A percentile compares a stretch with the other conserved stretches of the same genome.
Evolutionary conservation across 92 coral and sea anemone genomes (phyloP).

Genomic region (Porites lobata): DNA sequence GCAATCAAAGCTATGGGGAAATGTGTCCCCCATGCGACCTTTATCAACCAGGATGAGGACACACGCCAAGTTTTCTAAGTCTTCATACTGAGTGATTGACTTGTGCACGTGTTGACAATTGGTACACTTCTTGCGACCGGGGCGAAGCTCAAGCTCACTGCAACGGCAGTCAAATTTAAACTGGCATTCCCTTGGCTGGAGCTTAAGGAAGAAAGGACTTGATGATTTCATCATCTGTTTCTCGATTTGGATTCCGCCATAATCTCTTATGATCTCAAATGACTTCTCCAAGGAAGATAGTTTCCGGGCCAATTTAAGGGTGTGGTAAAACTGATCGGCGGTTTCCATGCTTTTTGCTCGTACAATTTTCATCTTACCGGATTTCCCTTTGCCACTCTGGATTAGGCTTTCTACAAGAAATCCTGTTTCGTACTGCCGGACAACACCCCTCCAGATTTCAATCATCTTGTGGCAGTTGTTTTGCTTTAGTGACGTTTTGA

Average conservation of each 20-base stretch:
- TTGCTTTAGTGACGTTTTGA: background rate
- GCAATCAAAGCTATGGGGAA: constrained; percentile 67
- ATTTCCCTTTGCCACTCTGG: constrained; percentile 24
- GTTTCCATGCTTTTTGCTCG: constrained; percentile 61
- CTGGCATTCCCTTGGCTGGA: constrained; percentile 35
- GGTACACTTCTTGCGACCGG: constrained; percentile 20
- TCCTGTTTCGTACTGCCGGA: constrained; percentile 36
- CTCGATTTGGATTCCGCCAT: constrained; percentile 55
- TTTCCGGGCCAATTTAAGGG: constrained; percentile 38
- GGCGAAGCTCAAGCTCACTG: background rate
- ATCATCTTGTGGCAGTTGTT: background rate
- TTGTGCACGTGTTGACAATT: constrained; percentile 58
- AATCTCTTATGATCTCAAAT: constrained; percentile 67
- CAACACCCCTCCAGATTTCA: background rate
- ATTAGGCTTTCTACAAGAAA: constrained; percentile 24
- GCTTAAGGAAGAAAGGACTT: constrained; percentile 48
- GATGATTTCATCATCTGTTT: constrained; percentile 53
- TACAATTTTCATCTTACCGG: constrained; percentile 62
- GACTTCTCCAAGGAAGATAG: background rate
- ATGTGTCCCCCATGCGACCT: constrained; percentile 79
- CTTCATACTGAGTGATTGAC: constrained; percentile 58
- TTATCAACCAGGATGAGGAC: constrained; percentile 64
- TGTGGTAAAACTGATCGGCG: constrained; percentile 55
- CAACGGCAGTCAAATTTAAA: constrained; percentile 47
- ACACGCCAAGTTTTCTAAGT: constrained; percentile 61